These are phyloP conservation scores for Salarias fasciatus DNA, from an alignment of 2,797 vertebrate genomes.

Conservation along the genomic window DNA sequence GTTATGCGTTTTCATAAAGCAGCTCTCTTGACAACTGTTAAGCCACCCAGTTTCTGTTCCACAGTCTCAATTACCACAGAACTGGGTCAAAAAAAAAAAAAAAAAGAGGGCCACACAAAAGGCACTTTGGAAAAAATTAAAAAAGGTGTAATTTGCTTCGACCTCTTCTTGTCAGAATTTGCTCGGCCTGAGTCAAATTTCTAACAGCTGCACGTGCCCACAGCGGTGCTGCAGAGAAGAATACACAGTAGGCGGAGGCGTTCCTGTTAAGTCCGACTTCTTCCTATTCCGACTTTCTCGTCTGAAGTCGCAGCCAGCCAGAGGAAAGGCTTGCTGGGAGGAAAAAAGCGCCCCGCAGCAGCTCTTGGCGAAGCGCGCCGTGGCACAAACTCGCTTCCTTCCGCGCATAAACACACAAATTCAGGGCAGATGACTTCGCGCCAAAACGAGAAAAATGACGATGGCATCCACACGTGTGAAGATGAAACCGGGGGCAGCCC, in stretches of 20 bases:
- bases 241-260: conserved; percentile 62
- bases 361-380: conserved; percentile 47
- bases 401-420: conserved; percentile 8
- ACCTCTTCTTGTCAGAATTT: conserved; percentile 31
- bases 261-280: conserved; percentile 54
- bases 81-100: no score
- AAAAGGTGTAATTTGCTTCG: conserved; percentile 43
- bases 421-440: no score
- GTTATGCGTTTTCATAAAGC: conserved; percentile 15
- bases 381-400: conserved; percentile 11
- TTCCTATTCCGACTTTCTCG: conserved; percentile 41
- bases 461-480: conserved; percentile 7
- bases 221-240: conserved; percentile 38
- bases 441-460: neutral
- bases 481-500: conserved; percentile 23
- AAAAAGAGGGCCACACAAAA: no score
- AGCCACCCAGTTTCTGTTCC: conserved; percentile 29
- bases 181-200: conserved; percentile 40
- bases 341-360: conserved; percentile 43
- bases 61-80: conserved; percentile 53
- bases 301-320: conserved; percentile 53
- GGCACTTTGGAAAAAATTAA: conserved; percentile 18
- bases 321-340: conserved; percentile 61
- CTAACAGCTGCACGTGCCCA: conserved; percentile 26
- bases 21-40: conserved; percentile 3